Percentiles rank a stretch among this genome's conserved stretches.
Evolutionary conservation across 2,888 invertebrate species (phyloP).

Genomic region (Empis livida): DNA sequence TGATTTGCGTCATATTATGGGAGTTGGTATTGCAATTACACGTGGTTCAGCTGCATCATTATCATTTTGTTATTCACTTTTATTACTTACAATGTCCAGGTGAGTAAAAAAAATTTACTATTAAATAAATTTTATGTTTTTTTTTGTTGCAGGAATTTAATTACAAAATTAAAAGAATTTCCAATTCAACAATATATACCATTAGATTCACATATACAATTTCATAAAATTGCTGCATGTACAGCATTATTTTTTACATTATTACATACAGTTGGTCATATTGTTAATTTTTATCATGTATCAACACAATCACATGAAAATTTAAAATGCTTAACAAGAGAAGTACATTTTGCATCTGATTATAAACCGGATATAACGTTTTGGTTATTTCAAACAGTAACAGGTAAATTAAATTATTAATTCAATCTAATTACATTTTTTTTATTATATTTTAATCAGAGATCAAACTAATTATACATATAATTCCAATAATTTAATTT

Average conservation of each 20-base stretch:
- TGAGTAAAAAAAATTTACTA: slow-evolving; percentile 11
- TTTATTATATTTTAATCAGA: too few species aligned
- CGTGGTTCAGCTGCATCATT: slow-evolving; percentile 87
- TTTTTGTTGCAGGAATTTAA: slow-evolving; percentile 57
- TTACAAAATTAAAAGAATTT: slow-evolving; percentile 88
- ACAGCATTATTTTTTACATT: slow-evolving; percentile 88
- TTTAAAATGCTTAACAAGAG: slow-evolving; percentile 80
- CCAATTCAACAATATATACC: slow-evolving; percentile 90
- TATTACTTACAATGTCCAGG: slow-evolving; percentile 83
- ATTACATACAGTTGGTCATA: slow-evolving; percentile 85
- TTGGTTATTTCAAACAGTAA: slow-evolving; percentile 91
- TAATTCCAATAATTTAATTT: too few species aligned
- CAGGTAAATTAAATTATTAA: slow-evolving; percentile 64
- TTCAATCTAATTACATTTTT: too few species aligned
- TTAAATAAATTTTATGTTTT: slow-evolving; percentile 41
- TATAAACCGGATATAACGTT: slow-evolving; percentile 87
- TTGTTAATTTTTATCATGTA: slow-evolving; percentile 95
- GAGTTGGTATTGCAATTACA: slow-evolving; percentile 90
- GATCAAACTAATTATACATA: too few species aligned
- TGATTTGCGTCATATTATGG: slow-evolving; percentile 92
- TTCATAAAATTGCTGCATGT: slow-evolving; percentile 93
- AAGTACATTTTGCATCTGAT: slow-evolving; percentile 88
- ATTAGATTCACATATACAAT: slow-evolving; percentile 88
- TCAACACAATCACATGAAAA: slow-evolving; percentile 92
- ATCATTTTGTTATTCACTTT: slow-evolving; percentile 85